Percentiles rank a stretch among this genome's conserved stretches.
phyloP scores from a whole-genome alignment of 2,888 invertebrate species.

The Diabrotica balteata region DNA sequence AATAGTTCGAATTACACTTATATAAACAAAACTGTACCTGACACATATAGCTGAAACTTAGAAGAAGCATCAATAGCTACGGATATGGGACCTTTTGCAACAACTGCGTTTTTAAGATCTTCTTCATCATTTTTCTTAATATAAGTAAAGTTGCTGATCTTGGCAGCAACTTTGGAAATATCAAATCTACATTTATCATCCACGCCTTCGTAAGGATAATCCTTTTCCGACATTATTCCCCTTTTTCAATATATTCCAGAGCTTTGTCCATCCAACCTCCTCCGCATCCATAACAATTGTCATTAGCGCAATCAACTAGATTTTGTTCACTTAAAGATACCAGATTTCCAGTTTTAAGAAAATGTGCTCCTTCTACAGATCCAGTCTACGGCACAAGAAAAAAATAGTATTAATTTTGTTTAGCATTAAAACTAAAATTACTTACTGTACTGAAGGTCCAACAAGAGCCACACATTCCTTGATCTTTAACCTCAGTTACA shows the following conservation, averaged over 20 bases:
- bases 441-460: constrained; percentile 44
- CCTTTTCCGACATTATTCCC: constrained; percentile 84
- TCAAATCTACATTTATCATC: constrained; percentile 77
- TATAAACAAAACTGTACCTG: constrained; percentile 3
- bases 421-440: neutral
- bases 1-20: neutral
- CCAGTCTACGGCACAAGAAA: neutral
- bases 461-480: constrained; percentile 43
- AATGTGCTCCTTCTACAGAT: neutral
- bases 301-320: constrained; percentile 47
- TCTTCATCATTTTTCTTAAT: constrained; percentile 57
- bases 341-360: constrained; percentile 69
- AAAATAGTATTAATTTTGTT: too few relatives aligned
- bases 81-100: constrained; percentile 17
- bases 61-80: constrained; percentile 5
- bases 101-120: constrained; percentile 24
- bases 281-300: neutral
- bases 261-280: constrained; percentile 69
- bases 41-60: neutral
- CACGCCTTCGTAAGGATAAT: constrained; percentile 84
- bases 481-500: constrained; percentile 42
- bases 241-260: constrained; percentile 81
- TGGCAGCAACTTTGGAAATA: constrained; percentile 72
- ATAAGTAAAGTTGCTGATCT: constrained; percentile 80
- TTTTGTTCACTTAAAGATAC: constrained; percentile 40